Conservation (phyloP, 2,888 invertebrate species). For the Cyrtodaria siliqua region DNA sequence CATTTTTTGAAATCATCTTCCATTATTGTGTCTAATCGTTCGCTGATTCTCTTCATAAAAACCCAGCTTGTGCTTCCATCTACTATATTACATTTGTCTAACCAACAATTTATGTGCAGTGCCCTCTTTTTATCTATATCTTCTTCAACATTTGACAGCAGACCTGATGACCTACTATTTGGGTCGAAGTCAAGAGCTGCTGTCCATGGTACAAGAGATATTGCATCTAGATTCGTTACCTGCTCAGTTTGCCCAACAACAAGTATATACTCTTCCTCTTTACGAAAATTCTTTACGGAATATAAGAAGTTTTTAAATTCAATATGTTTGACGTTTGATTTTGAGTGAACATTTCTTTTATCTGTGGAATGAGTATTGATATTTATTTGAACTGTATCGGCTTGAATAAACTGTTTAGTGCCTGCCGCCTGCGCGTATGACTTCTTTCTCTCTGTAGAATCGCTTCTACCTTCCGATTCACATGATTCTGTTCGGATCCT, state of each 20-base stretch:
- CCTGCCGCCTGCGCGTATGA: too few species aligned
- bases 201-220: slow-evolving; percentile 64
- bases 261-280: slow-evolving; percentile 58
- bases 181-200: slow-evolving; percentile 67
- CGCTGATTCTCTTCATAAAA: slow-evolving; percentile 48
- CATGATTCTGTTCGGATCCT: too few species aligned
- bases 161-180: slow-evolving; percentile 60
- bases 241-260: slow-evolving; percentile 36
- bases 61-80: slow-evolving; percentile 58
- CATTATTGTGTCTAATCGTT: slow-evolving; percentile 51
- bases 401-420: too few species aligned
- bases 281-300: slow-evolving; percentile 35
- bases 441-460: too few species aligned
- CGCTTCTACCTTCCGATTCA: too few species aligned
- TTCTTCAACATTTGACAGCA: slow-evolving; percentile 49
- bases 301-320: background rate
- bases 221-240: slow-evolving; percentile 30
- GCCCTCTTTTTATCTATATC: slow-evolving; percentile 27
- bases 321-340: slow-evolving; percentile 24
- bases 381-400: slow-evolving; percentile 3
- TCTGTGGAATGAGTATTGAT: background rate
- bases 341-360: background rate
- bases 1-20: slow-evolving; percentile 29
- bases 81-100: slow-evolving; percentile 27
- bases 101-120: slow-evolving; percentile 46